phyloP scores from a whole-genome alignment of 1,140 invertebrate genomes.

The Laupala kohalensis region DNA sequence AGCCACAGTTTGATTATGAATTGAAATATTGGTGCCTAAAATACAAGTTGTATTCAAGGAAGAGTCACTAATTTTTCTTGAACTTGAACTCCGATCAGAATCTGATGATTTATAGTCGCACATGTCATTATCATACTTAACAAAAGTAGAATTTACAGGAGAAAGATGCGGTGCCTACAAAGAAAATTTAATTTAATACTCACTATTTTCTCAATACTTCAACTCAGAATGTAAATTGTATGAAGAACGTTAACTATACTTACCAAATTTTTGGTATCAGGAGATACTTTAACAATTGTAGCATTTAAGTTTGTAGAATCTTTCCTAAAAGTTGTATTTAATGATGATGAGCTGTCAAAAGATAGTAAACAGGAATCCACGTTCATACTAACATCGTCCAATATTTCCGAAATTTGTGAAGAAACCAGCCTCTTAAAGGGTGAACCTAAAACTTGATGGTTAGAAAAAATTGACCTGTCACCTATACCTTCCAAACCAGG shows the following conservation, averaged over 20 bases:
- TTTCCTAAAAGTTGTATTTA: not conserved
- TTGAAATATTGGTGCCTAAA: not conserved
- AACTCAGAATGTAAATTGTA: too few species aligned
- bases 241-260: too few species aligned
- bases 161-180: not conserved
- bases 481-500: constrained; percentile 4
- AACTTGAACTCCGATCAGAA: not conserved
- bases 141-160: not conserved
- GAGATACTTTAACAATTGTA: not conserved
- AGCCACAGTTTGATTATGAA: not conserved
- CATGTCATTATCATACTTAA: not conserved
- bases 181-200: too few species aligned
- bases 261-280: not conserved
- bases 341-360: not conserved
- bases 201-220: too few species aligned
- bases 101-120: not conserved
- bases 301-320: not conserved
- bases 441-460: not conserved
- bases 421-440: not conserved
- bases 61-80: not conserved
- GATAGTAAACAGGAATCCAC: not conserved
- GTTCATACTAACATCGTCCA: not conserved
- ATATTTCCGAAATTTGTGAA: not conserved
- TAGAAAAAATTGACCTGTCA: not conserved
- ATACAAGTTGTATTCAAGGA: not conserved